Conservation (phyloP, 2,888 invertebrate genomes). For the Arrhopalites spinosus region DNA sequence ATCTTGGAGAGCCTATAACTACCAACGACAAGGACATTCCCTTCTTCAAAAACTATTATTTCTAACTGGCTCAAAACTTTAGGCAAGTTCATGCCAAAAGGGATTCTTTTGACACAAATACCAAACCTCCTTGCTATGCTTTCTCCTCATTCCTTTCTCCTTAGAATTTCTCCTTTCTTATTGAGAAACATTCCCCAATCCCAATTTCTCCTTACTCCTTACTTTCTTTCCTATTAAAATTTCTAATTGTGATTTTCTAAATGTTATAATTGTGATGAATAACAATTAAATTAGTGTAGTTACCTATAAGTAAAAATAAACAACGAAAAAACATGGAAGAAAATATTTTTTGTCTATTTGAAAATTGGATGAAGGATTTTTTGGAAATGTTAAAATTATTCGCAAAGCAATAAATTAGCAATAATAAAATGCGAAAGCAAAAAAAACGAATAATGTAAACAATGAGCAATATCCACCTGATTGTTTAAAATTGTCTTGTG, state of each 20-base stretch:
- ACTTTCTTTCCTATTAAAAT: background rate
- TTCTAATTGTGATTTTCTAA: background rate
- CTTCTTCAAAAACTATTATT: constrained; percentile 17
- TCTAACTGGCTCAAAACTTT: too few species aligned
- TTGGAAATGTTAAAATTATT: constrained; percentile 26
- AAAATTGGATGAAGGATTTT: too few species aligned
- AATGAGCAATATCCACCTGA: constrained; percentile 33
- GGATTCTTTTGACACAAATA: background rate
- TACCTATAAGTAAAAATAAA: too few species aligned
- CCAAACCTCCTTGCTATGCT: background rate
- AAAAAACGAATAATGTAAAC: too few species aligned
- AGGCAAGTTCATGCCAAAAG: background rate
- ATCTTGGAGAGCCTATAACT: background rate
- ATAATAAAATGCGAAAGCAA: constrained; percentile 15
- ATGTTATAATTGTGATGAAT: background rate
- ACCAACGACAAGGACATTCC: background rate
- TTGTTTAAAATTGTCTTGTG: background rate
- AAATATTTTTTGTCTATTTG: too few species aligned
- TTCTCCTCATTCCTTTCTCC: too few species aligned
- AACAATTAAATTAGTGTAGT: background rate
- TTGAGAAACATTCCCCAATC: background rate
- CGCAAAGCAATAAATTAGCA: constrained; percentile 37
- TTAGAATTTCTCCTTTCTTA: background rate
- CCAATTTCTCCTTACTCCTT: background rate
- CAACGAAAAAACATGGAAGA: background rate